phyloP scores from a whole-genome alignment of 1,140 invertebrate species.

The Drosophila novamexicana region DNA sequence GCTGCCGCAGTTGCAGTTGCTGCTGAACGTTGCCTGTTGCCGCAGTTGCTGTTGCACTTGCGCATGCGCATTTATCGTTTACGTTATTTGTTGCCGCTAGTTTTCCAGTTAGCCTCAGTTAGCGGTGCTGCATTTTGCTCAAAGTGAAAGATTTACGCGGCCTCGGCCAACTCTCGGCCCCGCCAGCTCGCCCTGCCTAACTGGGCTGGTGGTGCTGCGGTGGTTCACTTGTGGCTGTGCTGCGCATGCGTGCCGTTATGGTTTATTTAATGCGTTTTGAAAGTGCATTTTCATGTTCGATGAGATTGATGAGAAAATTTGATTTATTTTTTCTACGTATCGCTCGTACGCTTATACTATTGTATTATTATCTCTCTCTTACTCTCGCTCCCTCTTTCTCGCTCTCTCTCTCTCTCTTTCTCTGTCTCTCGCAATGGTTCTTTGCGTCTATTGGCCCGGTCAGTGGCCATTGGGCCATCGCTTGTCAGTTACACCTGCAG shows the following conservation, averaged over 20 bases:
- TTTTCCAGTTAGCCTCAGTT: constrained; percentile 80
- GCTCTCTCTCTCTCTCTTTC: not conserved
- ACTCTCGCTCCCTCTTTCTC: constrained; percentile 2
- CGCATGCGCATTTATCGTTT: constrained; percentile 82
- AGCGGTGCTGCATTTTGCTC: constrained; percentile 78
- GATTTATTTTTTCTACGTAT: constrained; percentile 77
- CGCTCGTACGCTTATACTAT: constrained; percentile 36
- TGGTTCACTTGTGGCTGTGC: constrained; percentile 9
- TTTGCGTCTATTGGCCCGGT: constrained; percentile 15
- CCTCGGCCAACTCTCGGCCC: constrained; percentile 47
- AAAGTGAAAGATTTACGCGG: constrained; percentile 82
- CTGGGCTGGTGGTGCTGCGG: constrained; percentile 20
- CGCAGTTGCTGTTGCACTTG: constrained; percentile 65
- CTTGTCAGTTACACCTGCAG: constrained; percentile 78
- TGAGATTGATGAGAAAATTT: constrained; percentile 84
- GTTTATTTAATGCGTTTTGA: constrained; percentile 84
- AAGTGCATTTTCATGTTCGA: constrained; percentile 84
- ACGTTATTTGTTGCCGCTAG: constrained; percentile 81
- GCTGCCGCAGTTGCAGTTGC: constrained; percentile 1
- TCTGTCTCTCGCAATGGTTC: not conserved
- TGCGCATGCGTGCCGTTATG: constrained; percentile 81
- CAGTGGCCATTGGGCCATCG: constrained; percentile 32
- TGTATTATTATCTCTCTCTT: constrained; percentile 33
- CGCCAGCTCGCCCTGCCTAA: not conserved
- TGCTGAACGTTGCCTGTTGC: not conserved